Evolutionary conservation across 2,113 vertebrate species (phyloP).

Genomic region (Columba livia): DNA sequence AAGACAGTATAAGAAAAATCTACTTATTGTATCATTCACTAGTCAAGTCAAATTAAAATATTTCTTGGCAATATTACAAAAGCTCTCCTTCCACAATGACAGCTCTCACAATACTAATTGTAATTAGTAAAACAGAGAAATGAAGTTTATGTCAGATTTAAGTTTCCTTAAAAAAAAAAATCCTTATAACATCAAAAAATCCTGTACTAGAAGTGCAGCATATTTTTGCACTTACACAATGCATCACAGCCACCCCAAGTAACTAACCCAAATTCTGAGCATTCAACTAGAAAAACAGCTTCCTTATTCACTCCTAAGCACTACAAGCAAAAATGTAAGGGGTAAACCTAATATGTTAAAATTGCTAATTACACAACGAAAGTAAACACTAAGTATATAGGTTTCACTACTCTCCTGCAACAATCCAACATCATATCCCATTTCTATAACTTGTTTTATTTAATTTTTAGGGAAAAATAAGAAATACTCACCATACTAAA

Average conservation of each 20-base stretch:
- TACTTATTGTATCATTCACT: neutral
- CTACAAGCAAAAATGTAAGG: neutral
- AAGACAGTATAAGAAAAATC: neutral
- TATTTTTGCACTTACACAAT: neutral
- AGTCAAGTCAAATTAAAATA: neutral
- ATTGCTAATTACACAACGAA: neutral
- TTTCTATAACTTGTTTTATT: neutral
- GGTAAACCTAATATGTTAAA: neutral
- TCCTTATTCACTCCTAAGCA: neutral
- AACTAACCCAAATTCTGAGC: neutral
- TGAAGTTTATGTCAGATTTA: neutral
- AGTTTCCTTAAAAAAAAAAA: neutral
- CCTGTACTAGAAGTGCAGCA: neutral
- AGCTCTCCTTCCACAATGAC: neutral
- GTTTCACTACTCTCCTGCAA: neutral
- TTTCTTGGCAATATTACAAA: neutral
- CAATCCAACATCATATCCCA: neutral
- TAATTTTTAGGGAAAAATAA: neutral
- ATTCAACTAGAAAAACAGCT: neutral
- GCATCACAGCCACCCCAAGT: neutral
- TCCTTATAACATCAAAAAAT: neutral
- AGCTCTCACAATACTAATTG: neutral
- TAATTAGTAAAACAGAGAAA: neutral
- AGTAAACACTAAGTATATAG: neutral
- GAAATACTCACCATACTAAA: neutral